A percentile compares a stretch with the other conserved stretches of the same genome.
Evolutionary conservation across 2,797 vertebrate species (phyloP).

Genomic region (Characodon lateralis): DNA sequence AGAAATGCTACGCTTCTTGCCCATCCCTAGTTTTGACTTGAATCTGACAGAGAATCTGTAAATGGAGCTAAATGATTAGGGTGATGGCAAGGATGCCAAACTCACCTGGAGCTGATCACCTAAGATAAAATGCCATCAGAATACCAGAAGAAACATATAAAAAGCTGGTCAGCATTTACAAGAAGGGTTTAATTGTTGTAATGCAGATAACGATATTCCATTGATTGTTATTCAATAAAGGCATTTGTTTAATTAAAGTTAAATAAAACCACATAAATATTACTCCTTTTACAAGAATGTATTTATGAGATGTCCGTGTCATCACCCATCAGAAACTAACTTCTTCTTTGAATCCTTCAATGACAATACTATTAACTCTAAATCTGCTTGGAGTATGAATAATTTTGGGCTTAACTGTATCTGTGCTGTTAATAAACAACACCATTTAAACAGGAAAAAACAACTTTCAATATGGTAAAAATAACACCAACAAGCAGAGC

Average conservation of each 20-base stretch:
- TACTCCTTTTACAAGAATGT: neutral
- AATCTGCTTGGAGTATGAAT: neutral
- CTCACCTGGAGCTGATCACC: neutral
- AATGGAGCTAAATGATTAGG: neutral
- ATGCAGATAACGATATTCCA: neutral
- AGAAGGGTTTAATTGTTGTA: neutral
- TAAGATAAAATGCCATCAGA: neutral
- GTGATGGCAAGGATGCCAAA: neutral
- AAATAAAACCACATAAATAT: neutral
- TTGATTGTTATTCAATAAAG: neutral
- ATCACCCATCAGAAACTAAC: neutral
- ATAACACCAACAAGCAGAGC: conserved; percentile 49
- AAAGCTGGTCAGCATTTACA: neutral
- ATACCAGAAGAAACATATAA: neutral
- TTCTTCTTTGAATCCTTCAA: neutral
- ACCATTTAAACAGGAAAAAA: conserved; percentile 42
- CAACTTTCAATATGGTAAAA: conserved; percentile 19
- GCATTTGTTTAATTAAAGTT: neutral
- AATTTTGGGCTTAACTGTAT: neutral
- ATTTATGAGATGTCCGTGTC: neutral
- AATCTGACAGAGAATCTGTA: neutral
- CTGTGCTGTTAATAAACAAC: conserved; percentile 11
- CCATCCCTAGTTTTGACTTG: no score
- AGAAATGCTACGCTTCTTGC: no score
- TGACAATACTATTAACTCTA: neutral